Base-by-base conservation (phyloP, 2,797 vertebrate genomes). In the Acomys russatus region DNA sequence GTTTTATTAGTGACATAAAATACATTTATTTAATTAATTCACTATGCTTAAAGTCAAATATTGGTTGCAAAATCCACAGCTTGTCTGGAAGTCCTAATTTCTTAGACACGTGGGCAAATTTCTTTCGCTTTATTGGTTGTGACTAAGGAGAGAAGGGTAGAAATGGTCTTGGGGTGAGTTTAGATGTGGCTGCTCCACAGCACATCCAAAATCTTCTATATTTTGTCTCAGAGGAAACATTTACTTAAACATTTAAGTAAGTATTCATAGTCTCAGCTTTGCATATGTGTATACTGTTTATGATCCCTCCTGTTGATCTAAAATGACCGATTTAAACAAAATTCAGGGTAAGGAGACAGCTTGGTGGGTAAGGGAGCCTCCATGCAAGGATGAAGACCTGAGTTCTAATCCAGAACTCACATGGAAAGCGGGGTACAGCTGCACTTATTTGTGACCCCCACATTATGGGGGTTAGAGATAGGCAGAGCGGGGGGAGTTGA, bases 81-180 rank as follows among this genome's bases (percentile, higher is more conserved):
- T 70, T 79, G 14, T 38, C 76, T 92, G 35, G 61, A 96, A 79
- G 18, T 20, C 54, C 73, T 91, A 76, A 77, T 93, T 66, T 92
- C 76, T 80, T 73, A 86, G n/a, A 59, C 28, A 79, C 2, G 0
- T 73, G 66, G 71, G 33, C 14, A 80, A 82, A 85, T 5, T 56
- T 94, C 11, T 84, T 9, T 35, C 38, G 54, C 30, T 22, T 88
- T 89, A 71, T 6, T 9, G n/a, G 78, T 49, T 49, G 82, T n/a
- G 38, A 86, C 28, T 5, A 86, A n/a, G 49, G 73, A 30, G 61
- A 76, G 30, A 91, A 38, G 64, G 61, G 7, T 18, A 18, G 80
- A 92, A 86, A 96, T 80, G 54, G 44, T 92, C 68, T 70, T 88
- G 84, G 89, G 44, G 49, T 92, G 71, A 92, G 84, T 91, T 80